Base-by-base conservation (phyloP, 2,888 invertebrate genomes). In the Coenonympha glycerion region DNA sequence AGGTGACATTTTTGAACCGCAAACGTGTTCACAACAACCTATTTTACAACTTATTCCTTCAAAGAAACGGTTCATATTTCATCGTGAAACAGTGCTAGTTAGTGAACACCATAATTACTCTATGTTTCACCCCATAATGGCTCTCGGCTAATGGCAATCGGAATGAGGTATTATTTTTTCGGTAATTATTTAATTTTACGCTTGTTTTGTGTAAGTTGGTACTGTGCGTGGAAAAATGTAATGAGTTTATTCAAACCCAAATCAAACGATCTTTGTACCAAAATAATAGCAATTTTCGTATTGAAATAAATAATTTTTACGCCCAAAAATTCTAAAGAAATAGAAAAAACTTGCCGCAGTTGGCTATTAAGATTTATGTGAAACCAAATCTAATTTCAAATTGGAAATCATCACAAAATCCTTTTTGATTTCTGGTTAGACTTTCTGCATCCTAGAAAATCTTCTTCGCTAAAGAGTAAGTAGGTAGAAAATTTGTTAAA, bases 91-190 rank as follows among this genome's bases (percentile, higher is more conserved):
- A 15, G 9, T 11, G 13, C 6, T 36, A 47, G 24, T 46, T 21
- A 28, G 33, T 11, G 15, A 19, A 9, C 37, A 39, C 37, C 45
- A 31, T 49, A 47, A 49, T 39, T 31, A 18, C 50, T 45, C 6
- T 26, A 48, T 49, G 28, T 52, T 42, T 48, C 28, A 48, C 41
- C 34, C 39, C 39, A 51, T 47, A 49, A 26, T 34, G 33, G 9
- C 33, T 34, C 41, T 28, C 24, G 33, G 15, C 31, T 39, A 50
- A 51, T 42, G 33, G 6, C 26, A 47, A 40, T 33, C 24, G 39
- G 33, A 49, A 49, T 44, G 21, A 37, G 45, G 45, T 33, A 31
- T 49, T 26, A 47, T 42, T 53, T 42, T 53, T 36, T 42, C 6
- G 40, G 46, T 16, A 24, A 21, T 50, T 45, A 45, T 39, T 36